Conservation (phyloP, 2,888 invertebrate genomes). For the Priocnemis perturbator region DNA sequence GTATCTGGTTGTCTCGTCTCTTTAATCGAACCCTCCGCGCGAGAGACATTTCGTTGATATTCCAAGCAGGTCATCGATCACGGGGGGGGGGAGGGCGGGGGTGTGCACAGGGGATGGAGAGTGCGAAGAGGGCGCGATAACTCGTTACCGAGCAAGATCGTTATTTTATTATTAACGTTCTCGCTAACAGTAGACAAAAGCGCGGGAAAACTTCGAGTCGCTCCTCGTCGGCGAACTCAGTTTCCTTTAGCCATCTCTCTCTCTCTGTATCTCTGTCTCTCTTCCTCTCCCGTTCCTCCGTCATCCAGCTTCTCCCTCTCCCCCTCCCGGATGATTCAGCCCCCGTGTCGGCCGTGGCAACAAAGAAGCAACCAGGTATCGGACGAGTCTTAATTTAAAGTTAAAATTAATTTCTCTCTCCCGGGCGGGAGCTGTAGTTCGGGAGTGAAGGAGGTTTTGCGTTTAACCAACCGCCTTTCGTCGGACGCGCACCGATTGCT, state of each 20-base stretch:
- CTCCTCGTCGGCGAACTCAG: slow-evolving; percentile 39
- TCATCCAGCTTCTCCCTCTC: not conserved
- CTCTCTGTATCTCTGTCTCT: slow-evolving; percentile 35
- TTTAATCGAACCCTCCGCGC: not conserved
- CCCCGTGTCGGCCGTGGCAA: slow-evolving; percentile 59
- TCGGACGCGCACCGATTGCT: slow-evolving; percentile 26
- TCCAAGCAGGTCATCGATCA: slow-evolving; percentile 4
- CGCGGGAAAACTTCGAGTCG: slow-evolving; percentile 65
- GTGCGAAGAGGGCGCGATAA: slow-evolving; percentile 27
- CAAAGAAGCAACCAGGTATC: slow-evolving; percentile 73
- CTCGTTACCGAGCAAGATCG: slow-evolving; percentile 33
- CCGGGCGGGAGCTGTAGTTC: slow-evolving; percentile 26
- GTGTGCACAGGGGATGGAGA: slow-evolving; percentile 27
- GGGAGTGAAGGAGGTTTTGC: slow-evolving; percentile 45
- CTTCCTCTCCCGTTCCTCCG: slow-evolving; percentile 28
- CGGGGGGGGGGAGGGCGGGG: not conserved
- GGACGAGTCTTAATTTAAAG: slow-evolving; percentile 74
- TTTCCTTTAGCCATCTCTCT: slow-evolving; percentile 27
- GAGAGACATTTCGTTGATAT: slow-evolving; percentile 3
- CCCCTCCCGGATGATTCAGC: slow-evolving; percentile 51
- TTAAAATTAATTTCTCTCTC: slow-evolving; percentile 74
- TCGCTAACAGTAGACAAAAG: slow-evolving; percentile 71
- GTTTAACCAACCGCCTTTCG: slow-evolving; percentile 50
- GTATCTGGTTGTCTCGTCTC: too few relatives aligned
- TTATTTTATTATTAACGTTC: slow-evolving; percentile 48